A percentile compares a stretch with the other conserved stretches of the same genome.
phyloP scores from a whole-genome alignment of 2,888 invertebrate species.

The Melanostoma mellinum region DNA sequence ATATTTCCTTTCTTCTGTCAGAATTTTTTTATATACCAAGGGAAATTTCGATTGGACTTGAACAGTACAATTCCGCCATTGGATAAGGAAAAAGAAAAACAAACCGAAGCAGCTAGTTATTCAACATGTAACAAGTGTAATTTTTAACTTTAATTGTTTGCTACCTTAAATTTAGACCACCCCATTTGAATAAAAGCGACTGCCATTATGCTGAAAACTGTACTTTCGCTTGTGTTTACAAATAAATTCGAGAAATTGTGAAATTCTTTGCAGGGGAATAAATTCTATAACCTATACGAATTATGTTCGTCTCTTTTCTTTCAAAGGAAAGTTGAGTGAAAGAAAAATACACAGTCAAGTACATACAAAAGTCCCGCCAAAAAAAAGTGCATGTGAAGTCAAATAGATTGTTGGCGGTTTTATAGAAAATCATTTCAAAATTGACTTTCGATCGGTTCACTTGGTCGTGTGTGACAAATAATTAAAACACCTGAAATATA shows the following conservation, averaged over 20 bases:
- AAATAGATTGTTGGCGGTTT: slow-evolving; percentile 10
- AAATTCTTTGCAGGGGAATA: neutral
- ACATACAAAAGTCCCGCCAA: slow-evolving; percentile 55
- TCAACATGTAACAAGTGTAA: no score
- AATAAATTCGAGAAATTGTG: slow-evolving; percentile 21
- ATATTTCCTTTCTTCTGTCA: no score
- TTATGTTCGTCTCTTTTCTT: slow-evolving; percentile 25
- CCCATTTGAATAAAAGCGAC: no score
- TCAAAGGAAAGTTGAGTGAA: neutral
- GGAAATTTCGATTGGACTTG: no score
- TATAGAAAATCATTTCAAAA: slow-evolving; percentile 40
- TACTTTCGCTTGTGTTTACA: neutral
- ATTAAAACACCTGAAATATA: neutral
- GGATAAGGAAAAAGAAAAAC: no score
- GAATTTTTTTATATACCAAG: no score
- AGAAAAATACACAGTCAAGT: slow-evolving; percentile 42
- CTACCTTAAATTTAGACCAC: no score
- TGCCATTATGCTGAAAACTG: no score
- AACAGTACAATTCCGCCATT: no score
- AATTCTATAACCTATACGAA: no score
- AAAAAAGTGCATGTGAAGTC: slow-evolving; percentile 25
- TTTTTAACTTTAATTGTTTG: no score
- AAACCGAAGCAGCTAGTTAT: no score
- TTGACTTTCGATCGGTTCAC: slow-evolving; percentile 57
- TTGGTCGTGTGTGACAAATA: slow-evolving; percentile 28